These are phyloP conservation scores for Micromussa lordhowensis DNA, from an alignment of 92 coral and sea anemone species.

Conservation along the genomic window DNA sequence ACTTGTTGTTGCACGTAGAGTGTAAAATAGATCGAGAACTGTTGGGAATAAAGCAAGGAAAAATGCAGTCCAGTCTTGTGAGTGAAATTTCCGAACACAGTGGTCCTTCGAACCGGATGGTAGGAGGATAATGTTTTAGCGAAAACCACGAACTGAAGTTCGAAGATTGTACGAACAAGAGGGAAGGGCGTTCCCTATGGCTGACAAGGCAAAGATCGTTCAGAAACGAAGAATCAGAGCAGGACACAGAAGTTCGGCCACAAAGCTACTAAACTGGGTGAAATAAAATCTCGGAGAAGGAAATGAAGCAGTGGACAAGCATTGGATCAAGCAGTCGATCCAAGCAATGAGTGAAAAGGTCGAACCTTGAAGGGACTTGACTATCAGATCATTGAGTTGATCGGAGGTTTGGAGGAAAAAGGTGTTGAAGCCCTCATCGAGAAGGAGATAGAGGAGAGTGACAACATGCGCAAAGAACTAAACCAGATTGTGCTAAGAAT, in stretches of 20 bases:
- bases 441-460: not conserved
- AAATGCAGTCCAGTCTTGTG: no score
- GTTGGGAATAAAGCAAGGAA: no score
- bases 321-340: constrained; percentile 10
- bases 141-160: no score
- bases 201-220: constrained; percentile 16
- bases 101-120: no score
- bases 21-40: no score
- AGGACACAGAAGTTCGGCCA: constrained; percentile 53
- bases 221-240: constrained; percentile 45
- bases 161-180: no score
- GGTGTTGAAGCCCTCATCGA: not conserved
- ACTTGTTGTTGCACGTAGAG: no score
- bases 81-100: no score
- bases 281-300: not conserved
- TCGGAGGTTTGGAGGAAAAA: not conserved
- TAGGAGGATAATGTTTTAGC: no score
- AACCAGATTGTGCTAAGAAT: not conserved
- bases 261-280: constrained; percentile 23
- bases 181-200: not conserved
- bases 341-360: constrained; percentile 43
- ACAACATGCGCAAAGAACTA: not conserved
- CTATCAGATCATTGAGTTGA: constrained; percentile 34
- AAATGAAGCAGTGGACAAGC: not conserved
- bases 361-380: constrained; percentile 33